These are phyloP conservation scores for Apis mellifera DNA, from an alignment of 1,140 invertebrate genomes.

Conservation along the genomic window DNA sequence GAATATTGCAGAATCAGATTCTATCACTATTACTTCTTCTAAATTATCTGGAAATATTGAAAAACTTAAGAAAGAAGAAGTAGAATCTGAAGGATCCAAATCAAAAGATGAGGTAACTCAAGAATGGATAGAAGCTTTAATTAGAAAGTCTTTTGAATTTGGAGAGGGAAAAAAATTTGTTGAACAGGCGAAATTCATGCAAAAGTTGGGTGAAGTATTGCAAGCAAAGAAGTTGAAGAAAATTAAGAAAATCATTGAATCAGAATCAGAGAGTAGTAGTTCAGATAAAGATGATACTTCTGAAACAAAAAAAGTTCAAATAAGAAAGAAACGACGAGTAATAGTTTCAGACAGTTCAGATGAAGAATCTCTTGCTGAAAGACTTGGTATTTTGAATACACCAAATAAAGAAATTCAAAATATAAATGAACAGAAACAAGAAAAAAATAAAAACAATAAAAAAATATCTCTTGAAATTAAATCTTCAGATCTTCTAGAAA, in stretches of 20 bases:
- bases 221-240: constrained; percentile 68
- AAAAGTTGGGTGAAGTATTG: constrained; percentile 62
- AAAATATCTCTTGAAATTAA: no score
- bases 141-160: constrained; percentile 67
- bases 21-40: background rate
- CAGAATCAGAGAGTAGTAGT: constrained; percentile 62
- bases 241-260: constrained; percentile 71
- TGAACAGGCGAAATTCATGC: constrained; percentile 66
- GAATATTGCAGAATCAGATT: constrained; percentile 19
- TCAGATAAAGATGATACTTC: constrained; percentile 57
- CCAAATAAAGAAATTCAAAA: background rate
- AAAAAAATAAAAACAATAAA: no score
- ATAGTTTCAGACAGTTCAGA: constrained; percentile 75
- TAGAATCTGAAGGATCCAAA: constrained; percentile 42
- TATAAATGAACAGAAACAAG: background rate
- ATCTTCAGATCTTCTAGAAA: background rate
- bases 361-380: constrained; percentile 69
- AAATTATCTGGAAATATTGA: background rate
- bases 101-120: constrained; percentile 56
- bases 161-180: constrained; percentile 67
- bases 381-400: constrained; percentile 37
- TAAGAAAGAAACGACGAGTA: constrained; percentile 66
- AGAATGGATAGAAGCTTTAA: constrained; percentile 64
- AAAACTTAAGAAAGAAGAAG: constrained; percentile 36
- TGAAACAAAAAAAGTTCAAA: constrained; percentile 59